A percentile compares a stretch with the other conserved stretches of the same genome.
phyloP scores from a whole-genome alignment of 2,113 vertebrate species.

The Ophthalmolycus amberensis region DNA sequence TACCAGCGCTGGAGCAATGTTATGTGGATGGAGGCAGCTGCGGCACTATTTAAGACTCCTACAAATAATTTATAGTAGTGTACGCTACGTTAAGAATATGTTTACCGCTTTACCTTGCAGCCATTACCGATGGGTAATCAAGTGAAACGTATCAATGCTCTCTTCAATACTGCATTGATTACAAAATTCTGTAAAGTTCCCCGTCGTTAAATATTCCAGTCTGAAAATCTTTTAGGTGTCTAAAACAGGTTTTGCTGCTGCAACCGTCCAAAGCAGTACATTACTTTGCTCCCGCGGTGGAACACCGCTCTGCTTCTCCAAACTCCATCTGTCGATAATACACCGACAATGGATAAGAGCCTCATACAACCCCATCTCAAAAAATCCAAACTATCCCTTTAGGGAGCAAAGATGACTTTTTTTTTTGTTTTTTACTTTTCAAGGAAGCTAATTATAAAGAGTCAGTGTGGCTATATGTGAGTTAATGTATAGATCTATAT shows the following conservation, averaged over 20 bases:
- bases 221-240: neutral
- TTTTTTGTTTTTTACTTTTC: neutral
- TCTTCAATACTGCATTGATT: neutral
- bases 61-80: neutral
- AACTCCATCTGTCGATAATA: neutral
- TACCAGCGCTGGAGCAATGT: neutral
- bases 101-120: neutral
- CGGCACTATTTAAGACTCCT: neutral
- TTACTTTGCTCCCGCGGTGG: neutral
- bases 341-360: neutral
- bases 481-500: neutral
- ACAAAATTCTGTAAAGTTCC: neutral
- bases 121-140: neutral
- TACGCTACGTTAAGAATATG: neutral
- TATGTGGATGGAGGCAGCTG: neutral
- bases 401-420: neutral
- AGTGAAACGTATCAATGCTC: neutral
- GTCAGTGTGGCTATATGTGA: neutral
- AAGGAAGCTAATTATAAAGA: neutral
- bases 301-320: too few species aligned
- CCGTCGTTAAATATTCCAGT: neutral
- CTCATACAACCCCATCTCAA: neutral
- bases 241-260: neutral
- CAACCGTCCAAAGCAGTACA: neutral
- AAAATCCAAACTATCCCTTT: neutral